Evolutionary conservation across 2,888 invertebrate species (phyloP).

Genomic region (Leptinotarsa tumamoca): DNA sequence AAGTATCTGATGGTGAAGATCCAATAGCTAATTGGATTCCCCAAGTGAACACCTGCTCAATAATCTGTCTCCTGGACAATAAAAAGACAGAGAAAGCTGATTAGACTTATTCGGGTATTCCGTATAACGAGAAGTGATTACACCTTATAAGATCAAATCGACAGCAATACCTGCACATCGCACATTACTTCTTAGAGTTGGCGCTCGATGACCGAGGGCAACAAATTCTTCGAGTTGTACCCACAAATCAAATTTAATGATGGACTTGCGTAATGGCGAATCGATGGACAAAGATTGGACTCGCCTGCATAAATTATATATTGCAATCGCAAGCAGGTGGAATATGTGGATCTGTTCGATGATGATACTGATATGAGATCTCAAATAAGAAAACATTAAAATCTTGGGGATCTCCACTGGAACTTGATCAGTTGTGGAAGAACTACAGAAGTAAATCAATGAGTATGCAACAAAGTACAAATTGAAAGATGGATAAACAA

Average conservation of each 20-base stretch:
- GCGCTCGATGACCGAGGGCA: conserved; percentile 18
- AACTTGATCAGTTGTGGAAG: no score
- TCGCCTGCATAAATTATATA: conserved; percentile 8
- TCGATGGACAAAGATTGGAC: conserved; percentile 7
- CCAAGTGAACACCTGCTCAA: conserved; percentile 3
- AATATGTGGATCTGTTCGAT: no score
- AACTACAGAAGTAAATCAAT: no score
- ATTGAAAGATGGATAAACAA: no score
- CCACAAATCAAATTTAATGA: conserved; percentile 28
- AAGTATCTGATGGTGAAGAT: no score
- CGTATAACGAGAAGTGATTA: conserved; percentile 7
- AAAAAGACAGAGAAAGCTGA: background rate
- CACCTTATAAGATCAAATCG: conserved; percentile 4
- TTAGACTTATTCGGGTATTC: background rate
- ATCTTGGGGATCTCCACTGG: no score
- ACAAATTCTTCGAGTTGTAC: conserved; percentile 25
- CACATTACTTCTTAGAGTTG: background rate
- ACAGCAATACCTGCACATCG: background rate
- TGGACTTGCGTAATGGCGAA: conserved; percentile 19
- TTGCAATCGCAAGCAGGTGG: conserved; percentile 1
- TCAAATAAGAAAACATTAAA: no score
- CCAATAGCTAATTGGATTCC: no score
- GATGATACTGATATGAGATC: no score
- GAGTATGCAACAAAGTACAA: no score
- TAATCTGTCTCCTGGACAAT: background rate